Conservation (phyloP, 2,888 invertebrate species). For the Pristionchus mayeri region DNA sequence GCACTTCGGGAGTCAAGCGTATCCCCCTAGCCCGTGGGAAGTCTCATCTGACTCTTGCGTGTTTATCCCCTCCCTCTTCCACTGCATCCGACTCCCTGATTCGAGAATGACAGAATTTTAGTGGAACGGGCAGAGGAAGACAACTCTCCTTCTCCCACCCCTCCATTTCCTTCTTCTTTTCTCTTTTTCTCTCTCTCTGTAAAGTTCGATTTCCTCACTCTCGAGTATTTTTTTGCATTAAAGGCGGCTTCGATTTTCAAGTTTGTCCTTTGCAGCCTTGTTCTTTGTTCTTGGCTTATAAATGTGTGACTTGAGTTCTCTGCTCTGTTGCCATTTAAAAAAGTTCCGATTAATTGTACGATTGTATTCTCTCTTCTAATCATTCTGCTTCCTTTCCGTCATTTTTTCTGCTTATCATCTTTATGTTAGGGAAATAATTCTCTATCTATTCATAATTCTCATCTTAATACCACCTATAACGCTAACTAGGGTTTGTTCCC, state of each 20-base stretch:
- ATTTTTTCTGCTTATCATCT: not conserved
- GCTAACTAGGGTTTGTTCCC: not conserved
- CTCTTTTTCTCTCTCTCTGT: not conserved
- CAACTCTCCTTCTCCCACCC: not conserved
- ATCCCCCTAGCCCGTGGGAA: not conserved
- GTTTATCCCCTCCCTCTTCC: constrained; percentile 5
- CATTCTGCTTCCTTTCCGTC: not conserved
- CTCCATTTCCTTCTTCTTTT: not conserved
- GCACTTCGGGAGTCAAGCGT: not conserved
- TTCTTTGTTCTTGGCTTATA: not conserved
- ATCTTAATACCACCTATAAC: not conserved
- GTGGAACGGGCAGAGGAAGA: no score
- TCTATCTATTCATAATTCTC: not conserved
- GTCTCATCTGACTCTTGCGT: not conserved
- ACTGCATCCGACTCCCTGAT: constrained; percentile 1
- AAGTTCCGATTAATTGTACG: not conserved
- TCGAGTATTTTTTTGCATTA: not conserved
- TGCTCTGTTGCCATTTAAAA: not conserved
- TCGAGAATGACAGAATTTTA: no score
- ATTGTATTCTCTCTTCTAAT: not conserved
- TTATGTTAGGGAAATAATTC: not conserved
- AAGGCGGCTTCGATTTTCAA: not conserved
- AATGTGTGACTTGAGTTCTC: constrained; percentile 29
- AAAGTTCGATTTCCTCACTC: not conserved
- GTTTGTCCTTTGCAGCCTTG: not conserved